These are phyloP conservation scores for Ormyrus rosae DNA, from an alignment of 2,888 invertebrate genomes.

Conservation along the genomic window DNA sequence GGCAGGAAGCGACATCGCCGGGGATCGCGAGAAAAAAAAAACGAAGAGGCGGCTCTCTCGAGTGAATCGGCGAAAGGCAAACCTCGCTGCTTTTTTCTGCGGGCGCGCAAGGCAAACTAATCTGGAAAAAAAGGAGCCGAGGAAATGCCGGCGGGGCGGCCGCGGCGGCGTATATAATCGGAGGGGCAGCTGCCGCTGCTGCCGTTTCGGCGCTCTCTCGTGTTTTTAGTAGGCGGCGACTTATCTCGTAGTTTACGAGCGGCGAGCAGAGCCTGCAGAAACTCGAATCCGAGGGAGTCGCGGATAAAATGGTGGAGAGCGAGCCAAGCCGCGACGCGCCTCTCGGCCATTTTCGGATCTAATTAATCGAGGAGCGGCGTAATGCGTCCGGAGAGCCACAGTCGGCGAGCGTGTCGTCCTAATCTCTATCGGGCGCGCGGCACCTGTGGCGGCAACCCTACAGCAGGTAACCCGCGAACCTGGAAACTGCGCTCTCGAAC, in stretches of 20 bases:
- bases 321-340: neutral
- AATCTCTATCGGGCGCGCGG: constrained; percentile 43
- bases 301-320: constrained; percentile 67
- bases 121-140: neutral
- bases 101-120: neutral
- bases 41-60: no score
- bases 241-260: constrained; percentile 74
- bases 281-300: constrained; percentile 59
- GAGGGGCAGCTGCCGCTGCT: neutral
- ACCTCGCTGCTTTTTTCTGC: neutral
- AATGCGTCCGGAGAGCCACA: neutral
- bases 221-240: constrained; percentile 73
- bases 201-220: constrained; percentile 65
- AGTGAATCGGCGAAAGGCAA: no score
- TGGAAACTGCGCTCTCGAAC: neutral
- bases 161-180: neutral
- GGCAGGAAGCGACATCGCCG: no score
- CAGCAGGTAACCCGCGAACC: neutral
- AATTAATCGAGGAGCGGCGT: constrained; percentile 11
- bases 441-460: constrained; percentile 8
- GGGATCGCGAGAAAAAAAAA: no score
- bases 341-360: constrained; percentile 19
- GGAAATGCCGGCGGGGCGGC: neutral
- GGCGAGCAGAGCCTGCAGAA: constrained; percentile 63
- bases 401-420: constrained; percentile 31